Evolutionary conservation across 2,888 invertebrate genomes (phyloP), one percentile per base, ranked within the genome.

Genomic region (Geophilus truncorum): DNA sequence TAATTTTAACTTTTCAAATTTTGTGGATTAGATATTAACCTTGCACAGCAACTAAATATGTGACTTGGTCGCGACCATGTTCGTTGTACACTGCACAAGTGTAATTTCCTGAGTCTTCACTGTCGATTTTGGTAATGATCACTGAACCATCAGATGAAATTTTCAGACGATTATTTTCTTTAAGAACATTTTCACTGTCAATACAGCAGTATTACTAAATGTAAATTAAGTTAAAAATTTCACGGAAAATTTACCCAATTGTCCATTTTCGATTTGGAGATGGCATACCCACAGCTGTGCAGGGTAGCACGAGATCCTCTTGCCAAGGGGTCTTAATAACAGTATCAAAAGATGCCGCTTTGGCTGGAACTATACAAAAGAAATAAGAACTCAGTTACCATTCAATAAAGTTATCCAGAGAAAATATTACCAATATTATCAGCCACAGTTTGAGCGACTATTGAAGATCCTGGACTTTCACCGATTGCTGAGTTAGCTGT

Each of bases 371-470:
- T 76, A 28, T 76, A 76, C 1, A 40, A 32, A 32, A 32, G n/a
- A n/a, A n/a, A n/a, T n/a, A n/a, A n/a, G n/a, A n/a, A n/a, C n/a
- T n/a, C n/a, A n/a, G n/a, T n/a, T n/a, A n/a, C n/a, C n/a, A n/a
- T n/a, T n/a, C n/a, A n/a, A n/a, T n/a, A n/a, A n/a, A n/a, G n/a
- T n/a, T n/a, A 32, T 32, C 9, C 9, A 6, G 5, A 32, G 32
- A 9, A 32, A 32, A 32, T 32, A 12, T 5, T 40, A 79, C 79
- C 79, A 10, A 25, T 32, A 28, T 6, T 9, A 18, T 79, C 79
- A 30, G 79, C 79, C 15, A 79, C 79, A 1, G 79, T 79, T 79
- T 79, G 57, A n/a, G 79, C 79, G 9, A 62, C 21, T 0, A 79
- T 18, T 9, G 10, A 9, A 1, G 79, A 79, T 2, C 12, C 12